Conservation (phyloP, 2,113 vertebrate genomes). For the Brachypodius melanocephalos region DNA sequence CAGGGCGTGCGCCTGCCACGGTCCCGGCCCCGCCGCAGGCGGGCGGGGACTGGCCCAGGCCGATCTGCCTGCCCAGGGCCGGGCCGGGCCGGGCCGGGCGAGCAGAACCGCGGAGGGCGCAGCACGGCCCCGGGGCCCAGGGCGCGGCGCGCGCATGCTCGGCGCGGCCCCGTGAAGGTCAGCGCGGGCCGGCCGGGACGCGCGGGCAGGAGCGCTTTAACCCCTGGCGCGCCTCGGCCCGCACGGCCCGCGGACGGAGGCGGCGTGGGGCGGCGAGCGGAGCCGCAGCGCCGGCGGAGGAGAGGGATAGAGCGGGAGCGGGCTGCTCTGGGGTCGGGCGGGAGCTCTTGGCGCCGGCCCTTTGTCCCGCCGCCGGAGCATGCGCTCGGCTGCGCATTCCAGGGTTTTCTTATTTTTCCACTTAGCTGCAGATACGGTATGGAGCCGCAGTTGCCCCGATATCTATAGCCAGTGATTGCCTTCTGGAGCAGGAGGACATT, state of each 20-base stretch:
- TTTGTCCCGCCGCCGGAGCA: not conserved
- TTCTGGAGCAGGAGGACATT: not conserved
- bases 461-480: fast-evolving
- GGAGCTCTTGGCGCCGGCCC: too few relatives aligned
- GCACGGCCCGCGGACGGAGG: not conserved
- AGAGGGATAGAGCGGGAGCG: too few relatives aligned
- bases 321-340: not conserved
- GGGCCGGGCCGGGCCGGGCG: too few relatives aligned
- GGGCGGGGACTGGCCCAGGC: not conserved
- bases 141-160: slow-evolving; percentile 40
- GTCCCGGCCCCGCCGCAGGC: not conserved
- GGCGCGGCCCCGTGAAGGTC: slow-evolving; percentile 67
- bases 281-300: not conserved
- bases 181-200: slow-evolving; percentile 58
- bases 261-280: too few relatives aligned
- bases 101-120: too few relatives aligned
- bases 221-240: slow-evolving; percentile 4
- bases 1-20: not conserved
- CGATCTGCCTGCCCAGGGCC: not conserved
- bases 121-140: too few relatives aligned
- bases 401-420: not conserved
- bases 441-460: not conserved
- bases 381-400: not conserved
- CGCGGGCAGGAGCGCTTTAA: slow-evolving; percentile 41
- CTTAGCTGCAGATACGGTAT: fast-evolving